Percentiles rank a stretch among this genome's conserved stretches.
These are phyloP conservation scores for Caenorhabditis auriculariae DNA, from an alignment of 2,888 invertebrate species.

Conservation along the genomic window DNA sequence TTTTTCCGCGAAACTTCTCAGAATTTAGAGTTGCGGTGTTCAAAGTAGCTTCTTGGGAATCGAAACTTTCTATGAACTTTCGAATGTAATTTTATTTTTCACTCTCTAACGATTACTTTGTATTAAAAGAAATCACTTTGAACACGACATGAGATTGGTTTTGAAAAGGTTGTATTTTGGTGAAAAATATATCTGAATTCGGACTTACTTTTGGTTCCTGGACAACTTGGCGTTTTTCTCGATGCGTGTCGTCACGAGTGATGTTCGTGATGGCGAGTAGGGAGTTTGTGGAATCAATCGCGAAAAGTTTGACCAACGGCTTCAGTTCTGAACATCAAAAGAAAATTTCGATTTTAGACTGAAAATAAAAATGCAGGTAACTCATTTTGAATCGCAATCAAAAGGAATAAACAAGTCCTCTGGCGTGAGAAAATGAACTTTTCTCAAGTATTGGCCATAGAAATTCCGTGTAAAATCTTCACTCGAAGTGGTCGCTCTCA, in stretches of 20 bases:
- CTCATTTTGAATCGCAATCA: background rate
- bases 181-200: background rate
- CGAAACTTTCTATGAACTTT: no score
- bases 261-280: slow-evolving; percentile 57
- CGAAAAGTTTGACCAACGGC: slow-evolving; percentile 59
- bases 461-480: no score
- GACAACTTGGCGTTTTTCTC: slow-evolving; percentile 30
- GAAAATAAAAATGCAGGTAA: slow-evolving; percentile 1
- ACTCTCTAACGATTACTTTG: no score
- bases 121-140: no score
- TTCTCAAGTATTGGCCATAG: no score
- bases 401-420: no score
- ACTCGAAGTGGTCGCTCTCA: no score
- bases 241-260: slow-evolving; percentile 21
- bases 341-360: slow-evolving; percentile 7
- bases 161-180: background rate
- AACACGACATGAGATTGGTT: no score
- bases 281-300: slow-evolving; percentile 57
- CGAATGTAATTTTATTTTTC: no score
- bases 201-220: slow-evolving; percentile 7
- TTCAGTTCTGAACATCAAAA: slow-evolving; percentile 46
- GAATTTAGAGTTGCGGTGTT: no score
- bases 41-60: no score
- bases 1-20: background rate
- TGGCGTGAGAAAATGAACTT: background rate